Evolutionary conservation across 2,888 invertebrate genomes (phyloP).

Genomic region (Eupeodes luniger): DNA sequence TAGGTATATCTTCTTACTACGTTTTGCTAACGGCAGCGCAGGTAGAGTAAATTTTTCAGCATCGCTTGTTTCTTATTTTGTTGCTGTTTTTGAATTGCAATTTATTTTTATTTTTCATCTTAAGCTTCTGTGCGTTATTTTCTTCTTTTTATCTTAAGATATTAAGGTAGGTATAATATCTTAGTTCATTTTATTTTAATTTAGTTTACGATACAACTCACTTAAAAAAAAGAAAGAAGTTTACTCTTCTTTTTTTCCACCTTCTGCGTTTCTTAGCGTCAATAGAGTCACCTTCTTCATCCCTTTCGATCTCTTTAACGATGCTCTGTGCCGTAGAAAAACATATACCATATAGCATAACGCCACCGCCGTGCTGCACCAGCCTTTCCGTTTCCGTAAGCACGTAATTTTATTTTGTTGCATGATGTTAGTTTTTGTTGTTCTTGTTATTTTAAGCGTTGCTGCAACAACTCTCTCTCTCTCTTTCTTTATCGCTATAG

Average conservation of each 20-base stretch:
- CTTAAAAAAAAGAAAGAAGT: conserved; percentile 68
- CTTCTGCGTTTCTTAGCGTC: neutral
- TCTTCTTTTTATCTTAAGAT: conserved; percentile 29
- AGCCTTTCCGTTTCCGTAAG: conserved; percentile 33
- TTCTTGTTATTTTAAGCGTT: neutral
- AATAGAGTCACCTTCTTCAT: neutral
- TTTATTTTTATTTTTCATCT: conserved; percentile 27
- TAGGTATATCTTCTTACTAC: neutral
- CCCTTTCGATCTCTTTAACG: neutral
- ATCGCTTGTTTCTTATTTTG: conserved; percentile 57
- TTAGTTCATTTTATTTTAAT: conserved; percentile 76
- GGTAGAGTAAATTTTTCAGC: conserved; percentile 51
- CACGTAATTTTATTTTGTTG: conserved; percentile 63
- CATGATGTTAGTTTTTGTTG: conserved; percentile 55
- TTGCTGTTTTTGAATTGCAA: conserved; percentile 12
- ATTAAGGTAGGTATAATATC: conserved; percentile 70
- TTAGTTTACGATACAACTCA: conserved; percentile 76
- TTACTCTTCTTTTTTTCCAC: conserved; percentile 9
- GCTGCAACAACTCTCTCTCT: conserved; percentile 5
- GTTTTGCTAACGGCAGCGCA: conserved; percentile 20
- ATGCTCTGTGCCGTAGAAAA: neutral
- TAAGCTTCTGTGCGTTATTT: neutral
- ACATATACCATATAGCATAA: neutral
- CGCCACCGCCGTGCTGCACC: too few relatives aligned
- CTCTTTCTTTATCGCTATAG: too few relatives aligned